Conservation (phyloP, 2,797 vertebrate species). For the Triplophysa yarkandensis region DNA sequence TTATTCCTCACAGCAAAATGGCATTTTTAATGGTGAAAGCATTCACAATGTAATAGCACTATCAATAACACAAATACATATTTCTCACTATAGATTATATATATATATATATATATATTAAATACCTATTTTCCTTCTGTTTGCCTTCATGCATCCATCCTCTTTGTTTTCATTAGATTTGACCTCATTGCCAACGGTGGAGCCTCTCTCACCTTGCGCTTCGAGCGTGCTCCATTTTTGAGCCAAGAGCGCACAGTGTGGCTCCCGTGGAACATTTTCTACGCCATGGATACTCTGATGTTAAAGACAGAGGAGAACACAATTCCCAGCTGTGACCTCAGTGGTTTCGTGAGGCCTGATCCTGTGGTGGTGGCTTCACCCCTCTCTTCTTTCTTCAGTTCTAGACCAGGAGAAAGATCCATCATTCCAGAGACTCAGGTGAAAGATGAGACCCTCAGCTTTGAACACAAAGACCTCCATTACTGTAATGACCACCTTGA, state of each 20-base stretch:
- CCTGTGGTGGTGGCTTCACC: constrained; percentile 96
- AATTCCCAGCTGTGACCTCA: constrained; percentile 98
- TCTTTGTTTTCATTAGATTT: constrained; percentile 77
- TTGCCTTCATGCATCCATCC: constrained; percentile 43
- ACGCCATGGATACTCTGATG: constrained; percentile 97
- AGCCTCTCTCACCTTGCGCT: constrained; percentile 91
- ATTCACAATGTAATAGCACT: constrained; percentile 49
- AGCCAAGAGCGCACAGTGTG: constrained; percentile 97
- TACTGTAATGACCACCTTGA: constrained; percentile 28
- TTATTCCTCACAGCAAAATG: constrained; percentile 47
- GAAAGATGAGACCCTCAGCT: constrained; percentile 41
- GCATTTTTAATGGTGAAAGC: constrained; percentile 56
- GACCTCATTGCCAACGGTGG: constrained; percentile 97
- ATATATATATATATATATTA: no score
- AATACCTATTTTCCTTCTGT: constrained; percentile 24
- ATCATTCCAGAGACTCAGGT: constrained; percentile 99
- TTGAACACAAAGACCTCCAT: neutral
- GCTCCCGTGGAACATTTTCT: constrained; percentile 98
- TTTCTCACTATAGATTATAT: no score
- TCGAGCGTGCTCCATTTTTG: constrained; percentile 94
- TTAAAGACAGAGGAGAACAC: constrained; percentile 99
- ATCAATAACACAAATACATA: constrained; percentile 56
- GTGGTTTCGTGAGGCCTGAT: constrained; percentile 93
- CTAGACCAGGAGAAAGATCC: constrained; percentile 86
- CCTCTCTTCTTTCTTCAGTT: constrained; percentile 97